phyloP scores from a whole-genome alignment of 1,140 invertebrate genomes.

The Amphibalanus amphitrite region DNA sequence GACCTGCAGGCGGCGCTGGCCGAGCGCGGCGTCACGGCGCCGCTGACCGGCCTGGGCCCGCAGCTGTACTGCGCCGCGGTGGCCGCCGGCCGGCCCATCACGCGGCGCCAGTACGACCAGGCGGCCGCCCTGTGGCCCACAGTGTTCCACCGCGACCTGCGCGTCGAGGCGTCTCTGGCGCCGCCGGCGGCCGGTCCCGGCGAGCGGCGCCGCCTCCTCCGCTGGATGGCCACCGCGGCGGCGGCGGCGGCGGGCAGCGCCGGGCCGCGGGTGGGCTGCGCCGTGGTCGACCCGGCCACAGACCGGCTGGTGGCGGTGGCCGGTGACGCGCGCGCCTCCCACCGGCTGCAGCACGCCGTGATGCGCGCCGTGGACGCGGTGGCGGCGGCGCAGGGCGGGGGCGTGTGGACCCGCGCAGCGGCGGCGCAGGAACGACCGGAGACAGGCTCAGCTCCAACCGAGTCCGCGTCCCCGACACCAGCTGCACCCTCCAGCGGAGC shows the following conservation, averaged over 20 bases:
- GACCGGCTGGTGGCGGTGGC: constrained; percentile 35
- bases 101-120: not conserved
- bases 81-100: not conserved
- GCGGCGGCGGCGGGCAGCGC: too few species aligned
- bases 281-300: constrained; percentile 22
- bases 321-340: constrained; percentile 35
- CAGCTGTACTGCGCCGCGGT: not conserved
- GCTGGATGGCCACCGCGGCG: constrained; percentile 23
- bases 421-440: not conserved
- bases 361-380: constrained; percentile 76
- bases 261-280: constrained; percentile 10
- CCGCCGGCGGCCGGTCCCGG: constrained; percentile 6
- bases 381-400: constrained; percentile 59
- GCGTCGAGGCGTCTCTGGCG: not conserved
- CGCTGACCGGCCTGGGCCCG: not conserved
- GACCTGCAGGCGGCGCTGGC: not conserved
- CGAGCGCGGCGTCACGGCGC: not conserved
- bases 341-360: constrained; percentile 63
- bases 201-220: constrained; percentile 15
- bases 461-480: too few species aligned
- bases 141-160: not conserved
- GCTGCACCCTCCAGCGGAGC: not conserved
- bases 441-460: too few species aligned
- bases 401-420: constrained; percentile 36
- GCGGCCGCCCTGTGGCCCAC: not conserved